Evolutionary conservation across 2,797 vertebrate genomes (phyloP), one percentile per base, ranked within the genome.

Genomic region (Muraenolepis orangiensis): DNA sequence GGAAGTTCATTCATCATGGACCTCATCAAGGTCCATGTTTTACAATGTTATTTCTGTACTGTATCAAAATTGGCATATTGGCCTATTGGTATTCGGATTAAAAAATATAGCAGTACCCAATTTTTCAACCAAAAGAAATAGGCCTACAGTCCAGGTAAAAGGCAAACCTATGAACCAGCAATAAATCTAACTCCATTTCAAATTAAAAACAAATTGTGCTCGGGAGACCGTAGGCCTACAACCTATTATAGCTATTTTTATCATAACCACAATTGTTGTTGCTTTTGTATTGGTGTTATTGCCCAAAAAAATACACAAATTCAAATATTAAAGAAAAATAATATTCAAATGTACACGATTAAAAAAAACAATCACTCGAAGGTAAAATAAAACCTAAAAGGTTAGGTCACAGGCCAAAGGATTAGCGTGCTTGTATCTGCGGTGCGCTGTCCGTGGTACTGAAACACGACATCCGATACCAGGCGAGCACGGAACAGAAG

Each of bases 391-490:
- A 26, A 14, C 61, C 6, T n/a, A n/a, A n/a, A 13, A 28, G 64
- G 26, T 29, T 28, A 6, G 85, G 84, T 83, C 81, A 78, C 36
- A 42, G 78, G 69, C 70, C 70, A 38, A 34, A 36, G 31, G 6
- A 57, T 69, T 34, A 18, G 11, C n/a, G 36, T 31, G 73, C 74
- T 64, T 66, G 75, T 23, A 34, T 80, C 57, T 42, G 75, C 40
- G 1, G 36, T 83, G 76, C 91, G 92, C 93, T 94, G 91, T 94
- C 93, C 93, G 82, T 87, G 92, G 93, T 94, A 86, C 93, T 94
- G 93, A 94, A 93, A 32, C 71, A 13, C 71, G 69, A 79, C 64
- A 76, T 30, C 76, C 66, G 42, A 79, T 6, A 78, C 61, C 71
- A 71, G 64, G 23, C 26, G 61, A 28, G 61, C 1, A 14, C 64